Percentiles rank a stretch among this genome's conserved stretches.
Conservation (phyloP, 2,797 vertebrate genomes). For the Typhlichthys eigenmanni region DNA sequence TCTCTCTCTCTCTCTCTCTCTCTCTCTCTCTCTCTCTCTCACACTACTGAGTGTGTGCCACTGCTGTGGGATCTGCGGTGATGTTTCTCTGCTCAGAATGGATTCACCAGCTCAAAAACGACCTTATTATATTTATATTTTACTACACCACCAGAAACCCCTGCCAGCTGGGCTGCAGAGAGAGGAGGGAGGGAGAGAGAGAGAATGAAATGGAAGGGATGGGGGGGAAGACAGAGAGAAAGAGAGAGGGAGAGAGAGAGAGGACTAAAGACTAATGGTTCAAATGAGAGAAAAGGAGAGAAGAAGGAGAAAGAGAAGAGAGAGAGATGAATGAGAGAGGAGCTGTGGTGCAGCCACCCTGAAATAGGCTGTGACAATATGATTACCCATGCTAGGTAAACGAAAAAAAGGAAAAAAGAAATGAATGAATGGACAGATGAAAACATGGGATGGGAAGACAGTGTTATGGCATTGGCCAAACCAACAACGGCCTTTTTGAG, state of each 20-base stretch:
- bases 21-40: slow-evolving; percentile 29
- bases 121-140: slow-evolving; percentile 90
- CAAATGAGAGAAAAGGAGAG: not conserved
- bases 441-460: slow-evolving; percentile 19
- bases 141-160: slow-evolving; percentile 81
- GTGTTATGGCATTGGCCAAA: slow-evolving; percentile 21
- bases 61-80: slow-evolving; percentile 83
- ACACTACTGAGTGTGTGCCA: slow-evolving; percentile 76
- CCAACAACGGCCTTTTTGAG: slow-evolving; percentile 40
- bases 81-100: slow-evolving; percentile 88
- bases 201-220: slow-evolving; percentile 44
- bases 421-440: slow-evolving; percentile 23
- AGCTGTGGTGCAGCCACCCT: slow-evolving; percentile 38
- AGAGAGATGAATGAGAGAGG: slow-evolving; percentile 9
- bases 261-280: slow-evolving; percentile 3
- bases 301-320: slow-evolving; percentile 11
- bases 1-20: slow-evolving; percentile 42
- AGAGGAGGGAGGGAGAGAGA: slow-evolving; percentile 60
- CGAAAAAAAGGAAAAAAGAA: slow-evolving; percentile 61
- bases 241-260: slow-evolving; percentile 29
- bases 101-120: slow-evolving; percentile 87
- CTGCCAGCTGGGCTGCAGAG: slow-evolving; percentile 78
- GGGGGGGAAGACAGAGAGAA: slow-evolving; percentile 54
- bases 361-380: slow-evolving; percentile 71
- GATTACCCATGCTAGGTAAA: slow-evolving; percentile 60